phyloP scores from a whole-genome alignment of 2,888 invertebrate species.

The Parthenolecanium corni region DNA sequence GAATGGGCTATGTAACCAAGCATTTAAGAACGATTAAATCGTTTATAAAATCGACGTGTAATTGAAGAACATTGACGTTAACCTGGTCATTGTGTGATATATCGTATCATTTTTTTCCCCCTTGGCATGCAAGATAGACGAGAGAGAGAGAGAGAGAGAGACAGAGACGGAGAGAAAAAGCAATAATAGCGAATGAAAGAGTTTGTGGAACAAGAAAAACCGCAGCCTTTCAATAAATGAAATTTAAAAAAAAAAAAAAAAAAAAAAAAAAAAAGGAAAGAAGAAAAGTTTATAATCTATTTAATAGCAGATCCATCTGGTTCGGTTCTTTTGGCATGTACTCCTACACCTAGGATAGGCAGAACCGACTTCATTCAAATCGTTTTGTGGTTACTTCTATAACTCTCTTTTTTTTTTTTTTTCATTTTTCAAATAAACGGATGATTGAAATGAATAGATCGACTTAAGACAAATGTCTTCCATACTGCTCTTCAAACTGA shows the following conservation, averaged over 20 bases:
- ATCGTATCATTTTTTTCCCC: too few relatives aligned
- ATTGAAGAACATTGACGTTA: too few relatives aligned
- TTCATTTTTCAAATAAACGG: neutral
- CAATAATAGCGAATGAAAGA: neutral
- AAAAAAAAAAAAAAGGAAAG: neutral
- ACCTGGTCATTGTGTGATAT: too few relatives aligned
- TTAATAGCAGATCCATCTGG: constrained; percentile 19
- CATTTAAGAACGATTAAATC: neutral
- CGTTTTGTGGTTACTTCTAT: constrained; percentile 26
- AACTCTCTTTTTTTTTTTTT: too few relatives aligned
- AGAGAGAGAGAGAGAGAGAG: neutral
- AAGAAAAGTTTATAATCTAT: constrained; percentile 15
- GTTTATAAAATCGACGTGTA: too few relatives aligned
- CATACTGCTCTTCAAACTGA: neutral
- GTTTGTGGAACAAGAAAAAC: constrained; percentile 6
- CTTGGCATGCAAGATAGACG: neutral
- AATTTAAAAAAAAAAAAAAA: too few relatives aligned
- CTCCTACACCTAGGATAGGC: constrained; percentile 4
- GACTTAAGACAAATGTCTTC: constrained; percentile 23
- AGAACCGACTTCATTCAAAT: constrained; percentile 17
- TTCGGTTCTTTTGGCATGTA: constrained; percentile 22
- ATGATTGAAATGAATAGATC: constrained; percentile 28
- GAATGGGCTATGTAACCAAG: neutral
- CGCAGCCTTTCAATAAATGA: constrained; percentile 24
- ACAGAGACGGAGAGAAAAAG: neutral